Conservation (phyloP, 2,113 vertebrate species). For the Nothocercus nigrocapillus region DNA sequence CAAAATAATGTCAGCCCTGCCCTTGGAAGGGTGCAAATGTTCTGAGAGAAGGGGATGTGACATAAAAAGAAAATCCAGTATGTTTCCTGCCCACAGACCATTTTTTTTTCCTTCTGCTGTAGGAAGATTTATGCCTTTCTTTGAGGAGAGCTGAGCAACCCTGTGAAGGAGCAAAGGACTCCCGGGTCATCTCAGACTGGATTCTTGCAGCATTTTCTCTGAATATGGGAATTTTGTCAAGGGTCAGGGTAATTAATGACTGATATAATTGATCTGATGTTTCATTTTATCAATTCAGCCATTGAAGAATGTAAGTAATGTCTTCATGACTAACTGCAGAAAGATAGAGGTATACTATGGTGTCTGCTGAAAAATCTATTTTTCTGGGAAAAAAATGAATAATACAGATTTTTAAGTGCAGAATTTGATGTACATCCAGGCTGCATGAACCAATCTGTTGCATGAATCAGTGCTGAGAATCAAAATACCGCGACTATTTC, state of each 20-base stretch:
- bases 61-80: background rate
- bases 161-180: background rate
- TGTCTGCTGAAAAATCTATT: slow-evolving; percentile 18
- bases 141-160: background rate
- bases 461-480: slow-evolving; percentile 17
- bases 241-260: background rate
- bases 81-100: background rate
- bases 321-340: slow-evolving; percentile 1
- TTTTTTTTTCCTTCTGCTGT: background rate
- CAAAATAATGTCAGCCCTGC: background rate
- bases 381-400: slow-evolving; percentile 55
- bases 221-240: background rate
- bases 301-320: background rate
- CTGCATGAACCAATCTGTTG: background rate
- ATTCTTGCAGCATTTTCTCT: background rate
- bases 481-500: background rate
- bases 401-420: background rate
- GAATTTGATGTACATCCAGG: slow-evolving; percentile 16
- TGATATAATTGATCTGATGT: background rate
- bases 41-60: background rate
- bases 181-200: rapidly evolving
- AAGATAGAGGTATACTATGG: background rate
- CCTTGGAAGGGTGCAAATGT: background rate
- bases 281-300: background rate
- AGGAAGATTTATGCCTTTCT: background rate